phyloP scores from a whole-genome alignment of 1,140 invertebrate species.

The Scaptomyza pallida region DNA sequence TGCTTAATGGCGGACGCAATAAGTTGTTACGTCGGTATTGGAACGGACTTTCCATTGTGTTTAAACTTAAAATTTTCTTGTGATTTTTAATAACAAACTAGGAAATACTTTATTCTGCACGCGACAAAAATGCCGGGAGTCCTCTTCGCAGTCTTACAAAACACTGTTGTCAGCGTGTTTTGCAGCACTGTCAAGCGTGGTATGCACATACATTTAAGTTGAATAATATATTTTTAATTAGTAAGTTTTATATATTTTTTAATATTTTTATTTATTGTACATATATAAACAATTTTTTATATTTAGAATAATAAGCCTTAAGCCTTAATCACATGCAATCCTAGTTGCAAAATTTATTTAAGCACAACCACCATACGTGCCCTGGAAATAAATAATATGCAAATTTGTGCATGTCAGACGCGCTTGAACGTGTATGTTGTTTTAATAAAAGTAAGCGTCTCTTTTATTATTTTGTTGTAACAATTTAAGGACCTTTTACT shows the following conservation, averaged over 20 bases:
- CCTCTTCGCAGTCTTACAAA: neutral
- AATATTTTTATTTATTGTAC: neutral
- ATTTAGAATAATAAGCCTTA: too few relatives aligned
- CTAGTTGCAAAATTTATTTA: too few relatives aligned
- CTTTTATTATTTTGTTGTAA: constrained; percentile 69
- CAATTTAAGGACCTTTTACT: constrained; percentile 50
- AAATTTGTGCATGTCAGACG: neutral
- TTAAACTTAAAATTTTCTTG: neutral
- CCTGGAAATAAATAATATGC: constrained; percentile 4
- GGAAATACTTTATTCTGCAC: constrained; percentile 3
- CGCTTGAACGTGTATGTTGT: constrained; percentile 34
- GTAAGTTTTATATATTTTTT: neutral
- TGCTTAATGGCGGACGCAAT: constrained; percentile 40
- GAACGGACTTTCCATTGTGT: constrained; percentile 43
- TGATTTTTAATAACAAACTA: neutral
- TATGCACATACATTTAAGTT: neutral
- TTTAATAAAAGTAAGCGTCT: constrained; percentile 54
- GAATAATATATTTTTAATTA: neutral
- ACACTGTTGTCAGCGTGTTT: neutral
- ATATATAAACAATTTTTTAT: too few relatives aligned
- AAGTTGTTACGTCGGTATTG: constrained; percentile 30
- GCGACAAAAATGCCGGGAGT: constrained; percentile 64
- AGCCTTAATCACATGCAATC: too few relatives aligned
- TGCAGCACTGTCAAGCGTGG: neutral
- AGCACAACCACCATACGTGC: neutral